Conservation (phyloP, 2,797 vertebrate genomes). For the Lagodon rhomboides region DNA sequence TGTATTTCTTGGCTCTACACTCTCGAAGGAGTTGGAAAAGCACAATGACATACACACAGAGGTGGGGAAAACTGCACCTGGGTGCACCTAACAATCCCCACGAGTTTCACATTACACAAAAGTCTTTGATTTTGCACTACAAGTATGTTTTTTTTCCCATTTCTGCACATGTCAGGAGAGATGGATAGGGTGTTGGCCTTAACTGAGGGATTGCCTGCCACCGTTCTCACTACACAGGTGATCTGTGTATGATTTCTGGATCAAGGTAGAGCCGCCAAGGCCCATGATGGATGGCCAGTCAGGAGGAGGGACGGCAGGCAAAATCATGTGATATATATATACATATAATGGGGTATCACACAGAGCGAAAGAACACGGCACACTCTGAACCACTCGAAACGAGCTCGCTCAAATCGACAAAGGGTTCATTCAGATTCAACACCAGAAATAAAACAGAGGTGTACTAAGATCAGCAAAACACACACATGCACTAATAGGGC, state of each 20-base stretch:
- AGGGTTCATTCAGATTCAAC: constrained; percentile 28
- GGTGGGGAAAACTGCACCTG: background rate
- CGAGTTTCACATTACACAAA: background rate
- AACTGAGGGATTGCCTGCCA: constrained; percentile 73
- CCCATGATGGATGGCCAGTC: constrained; percentile 69
- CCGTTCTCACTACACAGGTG: constrained; percentile 66
- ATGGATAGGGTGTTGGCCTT: constrained; percentile 64
- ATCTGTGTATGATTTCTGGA: constrained; percentile 76
- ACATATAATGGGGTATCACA: constrained; percentile 42
- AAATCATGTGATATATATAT: constrained; percentile 35
- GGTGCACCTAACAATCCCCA: background rate
- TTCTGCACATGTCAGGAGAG: constrained; percentile 51
- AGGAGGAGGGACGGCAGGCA: constrained; percentile 36
- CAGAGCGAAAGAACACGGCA: constrained; percentile 16
- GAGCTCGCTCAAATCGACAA: constrained; percentile 22
- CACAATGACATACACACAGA: background rate
- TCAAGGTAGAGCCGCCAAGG: constrained; percentile 61
- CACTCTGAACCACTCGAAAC: constrained; percentile 36
- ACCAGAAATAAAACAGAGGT: constrained; percentile 1
- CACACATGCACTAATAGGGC: background rate
- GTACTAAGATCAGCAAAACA: background rate
- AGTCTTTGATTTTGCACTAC: background rate
- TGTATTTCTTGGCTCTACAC: background rate
- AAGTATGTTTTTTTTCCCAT: constrained; percentile 3
- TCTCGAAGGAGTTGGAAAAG: background rate